These are phyloP conservation scores for Parnassius smintheus DNA, from an alignment of 2,888 invertebrate species.

Conservation along the genomic window DNA sequence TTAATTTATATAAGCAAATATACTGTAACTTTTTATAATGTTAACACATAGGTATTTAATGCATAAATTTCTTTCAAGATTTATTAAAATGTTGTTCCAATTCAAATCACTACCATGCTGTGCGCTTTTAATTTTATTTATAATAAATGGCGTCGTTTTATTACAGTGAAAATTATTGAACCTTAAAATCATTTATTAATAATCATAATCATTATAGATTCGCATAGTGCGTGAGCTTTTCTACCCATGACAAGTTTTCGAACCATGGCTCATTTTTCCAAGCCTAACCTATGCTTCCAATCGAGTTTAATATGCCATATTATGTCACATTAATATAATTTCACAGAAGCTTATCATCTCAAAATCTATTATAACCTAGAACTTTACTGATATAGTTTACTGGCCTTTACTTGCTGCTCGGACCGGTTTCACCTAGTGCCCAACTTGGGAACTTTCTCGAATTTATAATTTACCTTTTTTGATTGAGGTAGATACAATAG, in stretches of 20 bases:
- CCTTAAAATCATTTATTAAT: too few species aligned
- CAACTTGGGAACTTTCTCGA: slow-evolving; percentile 65
- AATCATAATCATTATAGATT: too few species aligned
- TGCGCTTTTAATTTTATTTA: too few species aligned
- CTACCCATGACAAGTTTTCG: slow-evolving; percentile 64
- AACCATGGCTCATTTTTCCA: slow-evolving; percentile 60
- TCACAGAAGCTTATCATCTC: slow-evolving; percentile 14
- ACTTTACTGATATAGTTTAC: slow-evolving; percentile 49
- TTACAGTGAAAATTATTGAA: too few species aligned
- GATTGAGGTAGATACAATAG: slow-evolving; percentile 2
- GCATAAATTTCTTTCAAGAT: too few species aligned
- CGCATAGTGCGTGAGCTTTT: slow-evolving; percentile 35
- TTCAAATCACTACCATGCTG: too few species aligned
- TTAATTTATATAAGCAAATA: background rate
- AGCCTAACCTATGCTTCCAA: slow-evolving; percentile 53
- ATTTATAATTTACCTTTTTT: slow-evolving; percentile 44
- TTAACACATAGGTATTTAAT: background rate
- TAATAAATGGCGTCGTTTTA: too few species aligned
- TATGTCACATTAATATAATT: slow-evolving; percentile 36
- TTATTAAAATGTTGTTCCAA: too few species aligned
- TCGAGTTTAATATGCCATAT: slow-evolving; percentile 52
- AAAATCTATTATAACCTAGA: slow-evolving; percentile 46
- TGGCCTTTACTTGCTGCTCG: slow-evolving; percentile 34
- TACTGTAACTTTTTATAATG: background rate
- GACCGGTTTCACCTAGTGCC: slow-evolving; percentile 58